Conservation (phyloP, 2,888 invertebrate genomes). For the Eupithecia tripunctaria region DNA sequence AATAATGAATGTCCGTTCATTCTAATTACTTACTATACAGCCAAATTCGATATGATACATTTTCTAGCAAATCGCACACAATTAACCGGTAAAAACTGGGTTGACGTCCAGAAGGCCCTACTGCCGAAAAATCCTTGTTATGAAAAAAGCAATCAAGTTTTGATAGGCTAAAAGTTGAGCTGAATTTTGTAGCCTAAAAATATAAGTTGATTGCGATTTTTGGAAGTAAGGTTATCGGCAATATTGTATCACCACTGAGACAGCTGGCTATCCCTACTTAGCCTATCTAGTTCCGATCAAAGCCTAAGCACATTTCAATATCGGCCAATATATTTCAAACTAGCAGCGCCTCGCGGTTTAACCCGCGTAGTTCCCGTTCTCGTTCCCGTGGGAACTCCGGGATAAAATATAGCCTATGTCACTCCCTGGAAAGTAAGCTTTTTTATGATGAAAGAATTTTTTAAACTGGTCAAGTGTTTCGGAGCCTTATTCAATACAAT, state of each 20-base stretch:
- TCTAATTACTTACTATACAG: conserved; percentile 1
- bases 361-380: too few relatives aligned
- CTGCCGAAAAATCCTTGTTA: not conserved
- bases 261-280: not conserved
- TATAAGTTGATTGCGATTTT: not conserved
- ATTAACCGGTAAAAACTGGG: not conserved
- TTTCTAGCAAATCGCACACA: not conserved
- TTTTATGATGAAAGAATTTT: too few relatives aligned
- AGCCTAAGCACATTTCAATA: too few relatives aligned
- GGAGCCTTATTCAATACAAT: too few relatives aligned
- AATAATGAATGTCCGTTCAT: not conserved
- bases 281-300: too few relatives aligned
- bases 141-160: not conserved
- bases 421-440: too few relatives aligned
- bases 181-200: not conserved
- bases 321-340: too few relatives aligned
- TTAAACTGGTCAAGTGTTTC: too few relatives aligned
- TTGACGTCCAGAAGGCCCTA: not conserved
- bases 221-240: not conserved
- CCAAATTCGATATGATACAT: not conserved
- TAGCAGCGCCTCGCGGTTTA: too few relatives aligned
- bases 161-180: not conserved
- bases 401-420: too few relatives aligned
- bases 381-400: too few relatives aligned
- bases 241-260: not conserved